phyloP scores from a whole-genome alignment of 2,888 invertebrate species.

The Protophormia terraenovae region DNA sequence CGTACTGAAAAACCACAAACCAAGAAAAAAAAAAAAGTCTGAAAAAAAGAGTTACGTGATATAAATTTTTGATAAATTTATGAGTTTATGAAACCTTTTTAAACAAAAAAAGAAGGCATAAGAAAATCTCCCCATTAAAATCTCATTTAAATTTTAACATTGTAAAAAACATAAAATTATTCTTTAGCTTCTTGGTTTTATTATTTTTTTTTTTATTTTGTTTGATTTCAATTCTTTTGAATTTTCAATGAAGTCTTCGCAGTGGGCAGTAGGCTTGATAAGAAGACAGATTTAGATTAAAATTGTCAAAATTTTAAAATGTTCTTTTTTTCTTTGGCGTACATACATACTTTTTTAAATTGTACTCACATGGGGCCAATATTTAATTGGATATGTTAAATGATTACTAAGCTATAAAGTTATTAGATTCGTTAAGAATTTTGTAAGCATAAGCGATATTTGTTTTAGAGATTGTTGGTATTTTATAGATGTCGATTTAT shows the following conservation, averaged over 20 bases:
- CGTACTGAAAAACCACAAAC: background rate
- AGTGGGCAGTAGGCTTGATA: too few relatives aligned
- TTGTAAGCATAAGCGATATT: too few relatives aligned
- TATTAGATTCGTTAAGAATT: too few relatives aligned
- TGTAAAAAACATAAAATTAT: slow-evolving; percentile 31
- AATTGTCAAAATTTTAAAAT: background rate
- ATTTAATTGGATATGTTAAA: too few relatives aligned
- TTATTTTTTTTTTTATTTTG: background rate
- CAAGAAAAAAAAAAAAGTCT: background rate
- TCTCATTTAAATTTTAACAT: slow-evolving; percentile 46
- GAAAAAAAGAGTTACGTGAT: slow-evolving; percentile 38
- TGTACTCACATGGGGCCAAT: too few relatives aligned
- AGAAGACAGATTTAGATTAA: background rate
- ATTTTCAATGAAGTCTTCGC: background rate
- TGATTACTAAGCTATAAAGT: too few relatives aligned
- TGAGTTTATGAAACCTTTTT: slow-evolving; percentile 31
- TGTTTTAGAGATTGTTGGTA: too few relatives aligned
- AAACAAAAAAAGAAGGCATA: slow-evolving; percentile 7
- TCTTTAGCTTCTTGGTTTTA: background rate
- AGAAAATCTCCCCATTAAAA: slow-evolving; percentile 43
- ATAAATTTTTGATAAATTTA: slow-evolving; percentile 46
- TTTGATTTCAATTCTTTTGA: too few relatives aligned
- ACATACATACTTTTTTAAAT: too few relatives aligned
- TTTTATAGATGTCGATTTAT: too few relatives aligned
- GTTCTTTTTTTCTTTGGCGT: too few relatives aligned